phyloP scores from a whole-genome alignment of 2,888 invertebrate species.

The Steinernema carpocapsae region DNA sequence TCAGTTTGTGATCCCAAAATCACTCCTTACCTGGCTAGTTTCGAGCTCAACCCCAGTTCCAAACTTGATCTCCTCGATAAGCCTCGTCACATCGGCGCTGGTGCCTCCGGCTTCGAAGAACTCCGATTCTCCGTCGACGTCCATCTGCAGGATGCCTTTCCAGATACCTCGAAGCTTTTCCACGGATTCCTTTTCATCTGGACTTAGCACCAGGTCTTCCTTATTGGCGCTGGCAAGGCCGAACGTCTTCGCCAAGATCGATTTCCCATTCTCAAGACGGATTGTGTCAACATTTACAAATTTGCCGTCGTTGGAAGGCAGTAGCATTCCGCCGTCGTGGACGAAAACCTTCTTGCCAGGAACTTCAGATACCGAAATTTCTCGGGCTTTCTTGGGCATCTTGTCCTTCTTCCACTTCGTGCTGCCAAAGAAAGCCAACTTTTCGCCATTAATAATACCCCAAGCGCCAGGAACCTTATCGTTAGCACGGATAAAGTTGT shows the following conservation, averaged over 20 bases:
- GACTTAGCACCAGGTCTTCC: constrained; percentile 76
- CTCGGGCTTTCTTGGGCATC: constrained; percentile 72
- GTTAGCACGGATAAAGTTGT: constrained; percentile 89
- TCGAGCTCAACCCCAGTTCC: constrained; percentile 76
- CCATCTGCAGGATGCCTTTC: constrained; percentile 78
- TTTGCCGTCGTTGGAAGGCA: constrained; percentile 81
- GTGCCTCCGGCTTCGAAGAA: constrained; percentile 94
- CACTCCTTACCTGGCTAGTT: constrained; percentile 75
- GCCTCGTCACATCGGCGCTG: constrained; percentile 92
- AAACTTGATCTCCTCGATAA: constrained; percentile 83
- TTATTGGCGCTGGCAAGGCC: constrained; percentile 75
- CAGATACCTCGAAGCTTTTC: constrained; percentile 75
- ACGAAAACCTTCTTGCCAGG: constrained; percentile 46
- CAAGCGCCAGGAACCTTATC: constrained; percentile 94
- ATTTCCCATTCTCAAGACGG: constrained; percentile 78
- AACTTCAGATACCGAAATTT: constrained; percentile 74
- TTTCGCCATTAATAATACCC: constrained; percentile 73
- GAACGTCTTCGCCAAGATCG: constrained; percentile 78
- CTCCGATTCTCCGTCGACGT: constrained; percentile 77
- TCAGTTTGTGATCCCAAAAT: not conserved
- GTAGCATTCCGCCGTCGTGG: constrained; percentile 76
- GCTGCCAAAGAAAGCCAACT: constrained; percentile 82
- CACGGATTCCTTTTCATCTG: constrained; percentile 79
- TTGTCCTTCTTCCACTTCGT: constrained; percentile 76
- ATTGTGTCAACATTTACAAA: constrained; percentile 81